Percentiles rank a stretch among this genome's conserved stretches.
Conservation (phyloP, 92 coral and sea anemone genomes). For the Siderastrea radians region DNA sequence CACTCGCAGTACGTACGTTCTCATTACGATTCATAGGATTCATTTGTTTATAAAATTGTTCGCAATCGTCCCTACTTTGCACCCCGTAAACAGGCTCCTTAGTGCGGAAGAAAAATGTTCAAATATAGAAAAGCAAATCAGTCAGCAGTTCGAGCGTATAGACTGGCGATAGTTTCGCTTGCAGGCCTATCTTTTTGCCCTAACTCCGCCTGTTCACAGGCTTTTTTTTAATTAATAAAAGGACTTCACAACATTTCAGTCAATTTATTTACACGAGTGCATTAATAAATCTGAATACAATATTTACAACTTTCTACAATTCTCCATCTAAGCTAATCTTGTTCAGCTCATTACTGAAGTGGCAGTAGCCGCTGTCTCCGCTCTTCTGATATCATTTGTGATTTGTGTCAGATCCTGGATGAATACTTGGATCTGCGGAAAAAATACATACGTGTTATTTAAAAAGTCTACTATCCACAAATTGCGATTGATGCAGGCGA, state of each 20-base stretch:
- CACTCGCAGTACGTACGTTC: too few species aligned
- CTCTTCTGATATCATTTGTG: constrained; percentile 87
- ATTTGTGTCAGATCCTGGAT: constrained; percentile 97
- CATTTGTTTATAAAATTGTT: too few species aligned
- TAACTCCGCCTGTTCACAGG: too few species aligned
- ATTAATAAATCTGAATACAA: constrained; percentile 17
- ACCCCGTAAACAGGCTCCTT: too few species aligned
- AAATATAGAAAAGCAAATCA: too few species aligned
- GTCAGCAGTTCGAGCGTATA: too few species aligned
- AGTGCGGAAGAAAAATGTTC: too few species aligned
- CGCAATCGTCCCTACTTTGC: too few species aligned
- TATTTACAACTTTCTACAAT: constrained; percentile 31
- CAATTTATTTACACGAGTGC: neutral
- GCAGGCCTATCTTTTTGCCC: too few species aligned
- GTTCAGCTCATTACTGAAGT: constrained; percentile 43
- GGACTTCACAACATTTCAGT: neutral
- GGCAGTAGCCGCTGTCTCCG: constrained; percentile 70
- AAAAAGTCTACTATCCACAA: neutral
- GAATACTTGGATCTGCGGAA: constrained; percentile 89
- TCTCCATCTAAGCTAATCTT: neutral
- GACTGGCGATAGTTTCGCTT: too few species aligned
- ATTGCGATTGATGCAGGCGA: neutral
- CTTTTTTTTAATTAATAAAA: neutral
- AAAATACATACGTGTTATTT: neutral
- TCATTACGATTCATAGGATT: too few species aligned